Conservation (phyloP, 2,888 invertebrate genomes). For the Drosophila kambysellisi region DNA sequence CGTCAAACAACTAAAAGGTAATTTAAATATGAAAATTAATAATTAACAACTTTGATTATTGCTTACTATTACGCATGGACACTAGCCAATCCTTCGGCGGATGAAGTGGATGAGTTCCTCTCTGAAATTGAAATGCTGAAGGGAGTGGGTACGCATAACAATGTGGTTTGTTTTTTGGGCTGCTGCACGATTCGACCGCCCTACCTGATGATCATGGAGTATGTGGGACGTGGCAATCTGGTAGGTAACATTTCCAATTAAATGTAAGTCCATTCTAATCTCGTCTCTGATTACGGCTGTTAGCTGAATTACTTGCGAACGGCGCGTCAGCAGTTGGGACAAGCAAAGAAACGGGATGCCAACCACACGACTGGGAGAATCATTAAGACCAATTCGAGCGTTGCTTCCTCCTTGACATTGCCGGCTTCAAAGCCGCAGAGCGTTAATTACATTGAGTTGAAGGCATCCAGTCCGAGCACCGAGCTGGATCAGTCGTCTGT, state of each 20-base stretch:
- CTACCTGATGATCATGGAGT: slow-evolving; percentile 91
- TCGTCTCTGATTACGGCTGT: background rate
- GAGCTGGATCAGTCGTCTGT: slow-evolving; percentile 18
- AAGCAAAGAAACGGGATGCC: slow-evolving; percentile 42
- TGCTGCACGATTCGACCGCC: slow-evolving; percentile 90
- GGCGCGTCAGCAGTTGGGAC: slow-evolving; percentile 63
- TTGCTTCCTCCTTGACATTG: slow-evolving; percentile 1
- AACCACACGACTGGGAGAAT: slow-evolving; percentile 50
- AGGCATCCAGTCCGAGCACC: slow-evolving; percentile 68
- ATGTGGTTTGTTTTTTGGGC: slow-evolving; percentile 90
- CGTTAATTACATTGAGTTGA: slow-evolving; percentile 83
- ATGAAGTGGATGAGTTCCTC: slow-evolving; percentile 89
- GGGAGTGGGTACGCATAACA: slow-evolving; percentile 90
- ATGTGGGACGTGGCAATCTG: slow-evolving; percentile 91
- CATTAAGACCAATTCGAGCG: slow-evolving; percentile 3
- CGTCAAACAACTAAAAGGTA: slow-evolving; percentile 91
- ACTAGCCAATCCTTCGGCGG: slow-evolving; percentile 86
- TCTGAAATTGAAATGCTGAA: slow-evolving; percentile 92
- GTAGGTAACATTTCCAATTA: slow-evolving; percentile 78
- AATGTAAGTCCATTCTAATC: background rate
- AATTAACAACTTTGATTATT: background rate
- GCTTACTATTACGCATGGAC: background rate
- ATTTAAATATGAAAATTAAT: slow-evolving; percentile 41
- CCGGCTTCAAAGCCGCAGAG: slow-evolving; percentile 18
- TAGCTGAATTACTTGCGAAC: slow-evolving; percentile 72